phyloP scores from a whole-genome alignment of 1,140 invertebrate genomes.

The Lordiphosa clarofinis region DNA sequence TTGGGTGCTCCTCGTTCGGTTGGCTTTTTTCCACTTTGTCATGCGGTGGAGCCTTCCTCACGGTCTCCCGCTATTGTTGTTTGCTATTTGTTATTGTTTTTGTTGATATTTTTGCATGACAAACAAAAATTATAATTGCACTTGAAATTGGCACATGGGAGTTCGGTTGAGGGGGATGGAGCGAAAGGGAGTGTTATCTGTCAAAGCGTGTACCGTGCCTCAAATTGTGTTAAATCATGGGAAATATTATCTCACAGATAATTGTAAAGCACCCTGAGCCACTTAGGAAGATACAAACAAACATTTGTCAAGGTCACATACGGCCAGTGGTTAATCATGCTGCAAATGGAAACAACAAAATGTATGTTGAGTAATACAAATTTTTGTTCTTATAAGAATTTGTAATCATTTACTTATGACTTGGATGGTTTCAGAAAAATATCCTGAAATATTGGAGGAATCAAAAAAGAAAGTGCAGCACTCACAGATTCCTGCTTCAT shows the following conservation, averaged over 20 bases:
- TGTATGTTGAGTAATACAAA: no score
- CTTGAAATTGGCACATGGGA: conserved; percentile 60
- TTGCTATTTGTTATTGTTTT: conserved; percentile 59
- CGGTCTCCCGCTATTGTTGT: conserved; percentile 26
- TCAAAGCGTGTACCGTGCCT: conserved; percentile 1
- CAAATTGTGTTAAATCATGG: conserved; percentile 29
- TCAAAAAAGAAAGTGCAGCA: no score
- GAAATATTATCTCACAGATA: conserved; percentile 31
- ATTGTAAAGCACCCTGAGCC: conserved; percentile 30
- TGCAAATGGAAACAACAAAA: no score
- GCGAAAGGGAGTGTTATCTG: conserved; percentile 34
- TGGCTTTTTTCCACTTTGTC: conserved; percentile 49
- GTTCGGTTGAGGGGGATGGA: background rate
- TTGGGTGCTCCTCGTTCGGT: conserved; percentile 41
- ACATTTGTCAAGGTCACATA: conserved; percentile 18
- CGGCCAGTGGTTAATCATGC: conserved; percentile 7
- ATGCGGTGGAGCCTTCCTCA: conserved; percentile 16
- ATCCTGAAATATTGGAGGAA: no score
- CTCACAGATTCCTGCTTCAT: no score
- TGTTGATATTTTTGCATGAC: conserved; percentile 66
- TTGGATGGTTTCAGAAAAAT: no score
- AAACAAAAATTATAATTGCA: conserved; percentile 77
- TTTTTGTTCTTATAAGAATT: no score
- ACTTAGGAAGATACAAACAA: conserved; percentile 17
- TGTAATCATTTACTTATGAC: no score